A percentile compares a stretch with the other conserved stretches of the same genome.
These are phyloP conservation scores for Melanotaenia parkinsoni DNA, from an alignment of 2,797 vertebrate species.

Conservation along the genomic window DNA sequence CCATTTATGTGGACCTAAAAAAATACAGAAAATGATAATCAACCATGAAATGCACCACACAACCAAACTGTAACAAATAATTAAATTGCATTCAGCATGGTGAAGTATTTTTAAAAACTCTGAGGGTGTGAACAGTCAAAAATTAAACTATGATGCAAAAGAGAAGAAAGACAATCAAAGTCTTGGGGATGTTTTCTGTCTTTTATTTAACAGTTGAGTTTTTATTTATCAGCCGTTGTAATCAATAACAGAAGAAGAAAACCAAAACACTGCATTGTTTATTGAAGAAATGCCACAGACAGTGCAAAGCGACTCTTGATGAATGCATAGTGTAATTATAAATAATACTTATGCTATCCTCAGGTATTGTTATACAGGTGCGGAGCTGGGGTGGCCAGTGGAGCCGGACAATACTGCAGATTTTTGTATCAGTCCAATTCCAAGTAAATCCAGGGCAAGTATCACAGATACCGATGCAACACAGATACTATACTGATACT, in stretches of 20 bases:
- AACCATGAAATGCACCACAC: background rate
- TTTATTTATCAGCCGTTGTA: slow-evolving; percentile 41
- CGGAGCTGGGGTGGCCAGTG: too few relatives aligned
- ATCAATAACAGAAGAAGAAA: slow-evolving; percentile 53
- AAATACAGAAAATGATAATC: background rate
- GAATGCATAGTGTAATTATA: background rate
- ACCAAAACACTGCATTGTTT: slow-evolving; percentile 41
- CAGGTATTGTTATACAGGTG: too few relatives aligned
- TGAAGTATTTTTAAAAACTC: slow-evolving; percentile 26
- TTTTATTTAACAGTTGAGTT: slow-evolving; percentile 27
- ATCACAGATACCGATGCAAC: too few relatives aligned
- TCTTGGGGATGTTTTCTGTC: slow-evolving; percentile 20
- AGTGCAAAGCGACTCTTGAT: slow-evolving; percentile 2
- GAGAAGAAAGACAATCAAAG: slow-evolving; percentile 51
- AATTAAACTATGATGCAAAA: slow-evolving; percentile 48
- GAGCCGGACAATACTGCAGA: too few relatives aligned
- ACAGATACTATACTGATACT: too few relatives aligned
- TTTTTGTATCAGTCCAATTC: too few relatives aligned
- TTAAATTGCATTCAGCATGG: slow-evolving; percentile 20
- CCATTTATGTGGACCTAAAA: background rate
- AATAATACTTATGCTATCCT: too few relatives aligned
- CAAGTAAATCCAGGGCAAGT: too few relatives aligned
- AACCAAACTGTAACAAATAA: background rate
- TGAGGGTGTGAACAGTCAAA: slow-evolving; percentile 18
- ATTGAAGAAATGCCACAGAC: slow-evolving; percentile 27